Base-by-base conservation (phyloP, 2,113 vertebrate species). In the Prinia subflava region DNA sequence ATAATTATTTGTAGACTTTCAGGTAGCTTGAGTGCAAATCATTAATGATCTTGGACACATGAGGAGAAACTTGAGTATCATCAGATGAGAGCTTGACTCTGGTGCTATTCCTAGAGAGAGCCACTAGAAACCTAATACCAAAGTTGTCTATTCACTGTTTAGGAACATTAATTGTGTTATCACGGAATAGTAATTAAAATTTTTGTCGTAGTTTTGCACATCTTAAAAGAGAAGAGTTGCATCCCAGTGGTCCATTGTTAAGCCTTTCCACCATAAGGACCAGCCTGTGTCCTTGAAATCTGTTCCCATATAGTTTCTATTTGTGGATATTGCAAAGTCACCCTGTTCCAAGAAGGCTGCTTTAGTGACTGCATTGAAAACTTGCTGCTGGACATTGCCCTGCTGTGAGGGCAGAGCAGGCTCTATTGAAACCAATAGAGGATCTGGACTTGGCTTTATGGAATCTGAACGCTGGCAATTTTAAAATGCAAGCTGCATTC, bases 401-500 rank as follows among this genome's bases (percentile, higher is more conserved):
- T 42, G 65, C 57, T 79, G 42, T 37, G 90, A 93, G 82, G 71
- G 69, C 25, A 35, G n/a, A 49, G 55, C 27, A 65, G 76, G n/a
- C 60, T 87, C 53, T 19, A 8, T 76, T 91, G 68, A 15, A 63
- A 65, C n/a, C 49, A n/a, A 0, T 1, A 77, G 46, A 42, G 53
- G 31, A 49, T 53, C 39, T 67, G 78, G 41, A 42, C 73, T 87
- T 87, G 44, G 10, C 47, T 79, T 88, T 92, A 86, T 86, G 96
- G 65, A 93, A 87, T 95, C 94, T 30, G 8, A 93, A 93, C 75
- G 53, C 90, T 75, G 67, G 83, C 69, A 94, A 85, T 94, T 97
- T 97, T 94, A 69, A 92, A 95, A 80, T 90, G 74, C 94, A 87
- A 92, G 79, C 87, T 90, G 82, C 92, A 63, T 95, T 97, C 82